Evolutionary conservation across 2,888 invertebrate species (phyloP).

Genomic region (Chelonus formosanus): DNA sequence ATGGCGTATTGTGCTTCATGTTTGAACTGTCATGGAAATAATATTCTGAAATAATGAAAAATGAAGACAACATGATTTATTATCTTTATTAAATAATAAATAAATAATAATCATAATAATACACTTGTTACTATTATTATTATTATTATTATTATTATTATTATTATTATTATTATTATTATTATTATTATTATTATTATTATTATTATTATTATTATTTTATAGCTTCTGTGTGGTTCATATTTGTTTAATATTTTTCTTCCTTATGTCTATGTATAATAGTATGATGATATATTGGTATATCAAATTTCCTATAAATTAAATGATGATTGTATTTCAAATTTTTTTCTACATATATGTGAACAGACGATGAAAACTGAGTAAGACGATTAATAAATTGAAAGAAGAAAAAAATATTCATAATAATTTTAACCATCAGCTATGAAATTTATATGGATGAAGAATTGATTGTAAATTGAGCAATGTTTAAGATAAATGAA

Average conservation of each 20-base stretch:
- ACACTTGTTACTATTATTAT: conserved; percentile 26
- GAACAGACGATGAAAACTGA: too few relatives aligned
- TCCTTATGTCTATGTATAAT: background rate
- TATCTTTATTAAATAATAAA: background rate
- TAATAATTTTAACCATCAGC: too few relatives aligned
- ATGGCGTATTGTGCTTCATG: conserved; percentile 48
- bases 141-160: conserved; percentile 45
- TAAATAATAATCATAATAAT: background rate
- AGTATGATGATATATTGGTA: too few relatives aligned
- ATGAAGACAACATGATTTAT: background rate
- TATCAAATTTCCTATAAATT: too few relatives aligned
- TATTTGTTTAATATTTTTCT: conserved; percentile 38
- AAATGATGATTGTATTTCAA: too few relatives aligned
- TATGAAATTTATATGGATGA: too few relatives aligned
- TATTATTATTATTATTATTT: conserved; percentile 49
- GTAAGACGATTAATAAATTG: too few relatives aligned
- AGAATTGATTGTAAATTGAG: background rate
- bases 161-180: conserved; percentile 44
- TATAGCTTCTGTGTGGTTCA: conserved; percentile 40
- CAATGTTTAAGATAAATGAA: conserved; percentile 11
- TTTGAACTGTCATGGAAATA: conserved; percentile 7
- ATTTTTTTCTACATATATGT: too few relatives aligned
- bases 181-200: conserved; percentile 51
- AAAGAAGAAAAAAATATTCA: too few relatives aligned
- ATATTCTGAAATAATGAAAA: conserved; percentile 3